These are phyloP conservation scores for Drosophila bocqueti DNA, from an alignment of 1,140 invertebrate genomes.

Conservation along the genomic window DNA sequence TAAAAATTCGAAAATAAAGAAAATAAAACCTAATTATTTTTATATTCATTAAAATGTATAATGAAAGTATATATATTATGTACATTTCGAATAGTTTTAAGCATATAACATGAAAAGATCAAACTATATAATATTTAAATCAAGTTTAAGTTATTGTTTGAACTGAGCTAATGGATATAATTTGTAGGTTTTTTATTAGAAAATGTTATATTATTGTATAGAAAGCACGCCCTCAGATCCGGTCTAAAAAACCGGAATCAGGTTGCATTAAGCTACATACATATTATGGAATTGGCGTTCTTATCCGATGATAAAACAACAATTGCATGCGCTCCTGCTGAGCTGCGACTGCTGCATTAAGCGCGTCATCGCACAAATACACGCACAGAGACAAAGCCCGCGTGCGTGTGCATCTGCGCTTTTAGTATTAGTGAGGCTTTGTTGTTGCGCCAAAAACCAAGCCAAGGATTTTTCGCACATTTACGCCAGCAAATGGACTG, in stretches of 20 bases:
- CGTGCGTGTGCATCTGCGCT: slow-evolving; percentile 39
- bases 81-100: neutral
- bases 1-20: too few relatives aligned
- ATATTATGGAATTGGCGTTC: slow-evolving; percentile 6
- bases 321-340: slow-evolving; percentile 27
- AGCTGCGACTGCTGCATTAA: slow-evolving; percentile 62
- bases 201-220: neutral
- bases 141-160: neutral
- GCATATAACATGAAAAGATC: neutral
- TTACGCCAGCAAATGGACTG: slow-evolving; percentile 69
- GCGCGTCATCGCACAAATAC: slow-evolving; percentile 64
- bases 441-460: slow-evolving; percentile 81
- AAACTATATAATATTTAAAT: neutral
- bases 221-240: neutral
- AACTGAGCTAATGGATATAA: neutral
- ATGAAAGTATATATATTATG: too few relatives aligned
- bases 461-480: slow-evolving; percentile 81
- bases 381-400: slow-evolving; percentile 26
- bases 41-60: neutral
- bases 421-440: slow-evolving; percentile 54
- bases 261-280: neutral
- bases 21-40: neutral
- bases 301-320: slow-evolving; percentile 34
- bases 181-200: neutral
- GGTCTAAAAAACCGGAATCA: neutral